Base-by-base conservation (phyloP, 2,888 invertebrate species). In the Psylliodes chrysocephalus region DNA sequence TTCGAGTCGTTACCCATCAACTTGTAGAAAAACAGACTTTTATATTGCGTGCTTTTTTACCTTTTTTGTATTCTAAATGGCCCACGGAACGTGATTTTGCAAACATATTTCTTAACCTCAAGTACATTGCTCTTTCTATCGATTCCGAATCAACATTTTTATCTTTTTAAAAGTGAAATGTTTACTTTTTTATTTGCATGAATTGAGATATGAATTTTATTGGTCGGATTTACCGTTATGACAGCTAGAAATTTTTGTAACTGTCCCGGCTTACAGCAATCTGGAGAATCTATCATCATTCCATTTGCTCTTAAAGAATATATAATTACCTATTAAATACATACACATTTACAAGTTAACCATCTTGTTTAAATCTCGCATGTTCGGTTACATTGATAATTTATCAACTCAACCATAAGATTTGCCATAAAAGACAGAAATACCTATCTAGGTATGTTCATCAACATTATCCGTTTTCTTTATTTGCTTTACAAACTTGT, bases 111-210 rank as follows among this genome's bases (percentile, higher is more conserved):
- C 12, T 18, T n/a, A 30, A 33, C 30, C 15, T 17, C 18, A 30
- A 46, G 55, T 19, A 28, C 25, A 38, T 52, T 40, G 33, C 18
- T 28, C 52, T 30, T 64, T 61, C 6, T 52, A 59, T 65, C 44
- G 65, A 65, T 65, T 59, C 57, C 38, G 17, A 52, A 46, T 38
- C 10, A 18, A n/a, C 10, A 14, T 5, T 53, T 52, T 33, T 33
- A 53, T 53, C 53, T 60, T 47, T 6, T 47, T 6, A 15, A 47
- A 53, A 46, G 14, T 38, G 17, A 44, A 60, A 40, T 64, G 47
- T 60, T 55, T 49, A 55, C 40, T n/a, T 60, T 60, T 49, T 47
- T 56, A 61, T 61, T 61, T 61, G 54, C 60, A 61, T 54, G 12
- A 28, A 61, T 22, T 30, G 14, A 22, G 46, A 54, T 15, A 12